These are phyloP conservation scores for Lepidocolaptes lacrymiger DNA, from an alignment of 2,797 vertebrate genomes.

Conservation along the genomic window DNA sequence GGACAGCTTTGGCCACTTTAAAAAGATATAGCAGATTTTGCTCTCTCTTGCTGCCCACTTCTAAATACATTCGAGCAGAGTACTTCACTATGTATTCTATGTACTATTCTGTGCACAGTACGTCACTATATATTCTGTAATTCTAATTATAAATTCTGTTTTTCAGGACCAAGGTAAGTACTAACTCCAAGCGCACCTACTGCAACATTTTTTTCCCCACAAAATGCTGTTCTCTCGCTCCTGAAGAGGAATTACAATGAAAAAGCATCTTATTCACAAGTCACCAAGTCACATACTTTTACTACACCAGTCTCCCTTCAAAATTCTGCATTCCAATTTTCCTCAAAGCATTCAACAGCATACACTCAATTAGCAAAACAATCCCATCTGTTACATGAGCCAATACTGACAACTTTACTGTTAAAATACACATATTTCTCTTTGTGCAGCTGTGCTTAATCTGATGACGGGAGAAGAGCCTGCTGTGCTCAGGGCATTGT, in stretches of 20 bases:
- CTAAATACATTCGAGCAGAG: neutral
- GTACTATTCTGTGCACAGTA: neutral
- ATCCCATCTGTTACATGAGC: constrained; percentile 38
- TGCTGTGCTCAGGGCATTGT: neutral
- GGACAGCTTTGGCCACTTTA: neutral
- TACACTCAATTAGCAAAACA: constrained; percentile 38
- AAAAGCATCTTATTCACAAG: neutral
- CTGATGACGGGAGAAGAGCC: neutral
- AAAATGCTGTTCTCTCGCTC: neutral
- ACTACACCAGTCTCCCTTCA: neutral
- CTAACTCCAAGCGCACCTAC: neutral
- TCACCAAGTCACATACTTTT: neutral
- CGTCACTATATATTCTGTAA: neutral
- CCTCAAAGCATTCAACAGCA: constrained; percentile 1
- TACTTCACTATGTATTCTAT: neutral
- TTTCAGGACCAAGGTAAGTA: neutral
- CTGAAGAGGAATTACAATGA: neutral
- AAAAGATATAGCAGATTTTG: neutral
- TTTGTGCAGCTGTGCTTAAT: constrained; percentile 1
- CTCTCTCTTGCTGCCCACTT: neutral
- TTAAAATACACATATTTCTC: neutral
- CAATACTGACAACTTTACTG: neutral
- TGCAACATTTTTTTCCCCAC: neutral
- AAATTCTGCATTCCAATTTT: neutral
- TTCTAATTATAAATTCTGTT: neutral